These are phyloP conservation scores for Triplophysa yarkandensis DNA, from an alignment of 2,797 vertebrate species.

Conservation along the genomic window DNA sequence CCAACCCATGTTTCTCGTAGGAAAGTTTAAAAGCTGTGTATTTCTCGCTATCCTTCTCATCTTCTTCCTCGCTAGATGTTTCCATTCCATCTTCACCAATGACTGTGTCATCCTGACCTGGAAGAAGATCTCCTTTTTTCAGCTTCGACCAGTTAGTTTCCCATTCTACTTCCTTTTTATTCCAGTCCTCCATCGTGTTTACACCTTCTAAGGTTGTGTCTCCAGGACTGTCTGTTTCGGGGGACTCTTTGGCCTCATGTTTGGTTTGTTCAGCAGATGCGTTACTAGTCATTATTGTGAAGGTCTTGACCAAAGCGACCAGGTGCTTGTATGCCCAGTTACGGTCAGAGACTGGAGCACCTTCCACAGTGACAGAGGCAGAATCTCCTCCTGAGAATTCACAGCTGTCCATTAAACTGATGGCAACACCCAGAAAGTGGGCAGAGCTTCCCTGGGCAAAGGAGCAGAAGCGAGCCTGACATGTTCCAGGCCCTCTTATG, in stretches of 20 bases:
- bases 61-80: constrained; percentile 75
- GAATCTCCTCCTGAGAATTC: constrained; percentile 89
- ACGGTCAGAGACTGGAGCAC: constrained; percentile 81
- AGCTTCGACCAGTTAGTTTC: constrained; percentile 61
- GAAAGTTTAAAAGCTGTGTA: constrained; percentile 70
- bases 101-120: constrained; percentile 71
- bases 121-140: constrained; percentile 54
- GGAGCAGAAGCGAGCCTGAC: constrained; percentile 90
- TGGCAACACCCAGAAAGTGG: constrained; percentile 81
- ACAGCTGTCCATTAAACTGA: constrained; percentile 88
- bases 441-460: constrained; percentile 87
- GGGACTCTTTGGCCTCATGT: constrained; percentile 25
- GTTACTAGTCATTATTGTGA: constrained; percentile 48
- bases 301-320: constrained; percentile 78
- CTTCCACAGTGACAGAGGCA: constrained; percentile 86
- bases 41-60: constrained; percentile 54
- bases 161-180: constrained; percentile 70
- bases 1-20: constrained; percentile 78
- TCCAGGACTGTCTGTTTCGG: constrained; percentile 51
- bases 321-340: constrained; percentile 93
- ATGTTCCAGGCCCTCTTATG: constrained; percentile 85
- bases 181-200: constrained; percentile 69
- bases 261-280: constrained; percentile 25
- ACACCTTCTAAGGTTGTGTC: constrained; percentile 55
- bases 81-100: constrained; percentile 63